Percentiles rank a stretch among this genome's conserved stretches.
These are phyloP conservation scores for Heliconius aoede DNA, from an alignment of 2,888 invertebrate species.

Conservation along the genomic window DNA sequence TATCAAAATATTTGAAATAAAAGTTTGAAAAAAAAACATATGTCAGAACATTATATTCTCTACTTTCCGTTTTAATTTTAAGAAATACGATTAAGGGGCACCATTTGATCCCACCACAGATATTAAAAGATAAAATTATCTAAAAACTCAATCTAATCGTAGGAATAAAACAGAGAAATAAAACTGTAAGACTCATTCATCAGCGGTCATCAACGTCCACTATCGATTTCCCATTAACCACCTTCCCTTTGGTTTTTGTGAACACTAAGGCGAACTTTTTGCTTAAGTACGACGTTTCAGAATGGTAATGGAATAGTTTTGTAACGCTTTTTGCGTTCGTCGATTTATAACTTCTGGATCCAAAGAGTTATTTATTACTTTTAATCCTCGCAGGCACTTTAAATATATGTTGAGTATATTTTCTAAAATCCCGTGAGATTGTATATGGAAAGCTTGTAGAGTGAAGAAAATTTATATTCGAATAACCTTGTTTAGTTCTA, in stretches of 20 bases:
- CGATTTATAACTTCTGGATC: conserved; percentile 5
- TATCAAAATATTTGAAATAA: too few species aligned
- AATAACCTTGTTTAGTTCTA: not conserved
- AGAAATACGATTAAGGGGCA: not conserved
- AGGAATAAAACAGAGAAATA: not conserved
- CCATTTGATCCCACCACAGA: not conserved
- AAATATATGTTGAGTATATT: not conserved
- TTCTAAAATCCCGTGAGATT: conserved; percentile 2
- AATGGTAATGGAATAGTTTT: conserved; percentile 34
- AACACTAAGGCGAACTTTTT: conserved; percentile 44
- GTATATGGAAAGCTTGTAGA: not conserved
- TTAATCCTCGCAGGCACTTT: conserved; percentile 8
- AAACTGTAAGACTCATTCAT: conserved; percentile 43
- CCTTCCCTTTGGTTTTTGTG: conserved; percentile 56
- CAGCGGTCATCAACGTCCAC: conserved; percentile 42
- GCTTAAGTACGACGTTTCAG: conserved; percentile 41
- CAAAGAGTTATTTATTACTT: conserved; percentile 18
- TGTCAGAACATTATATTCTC: not conserved
- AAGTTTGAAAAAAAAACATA: too few species aligned
- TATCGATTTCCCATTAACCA: conserved; percentile 75
- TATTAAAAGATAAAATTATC: not conserved
- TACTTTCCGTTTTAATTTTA: not conserved
- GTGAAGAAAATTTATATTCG: not conserved
- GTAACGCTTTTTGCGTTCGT: conserved; percentile 16
- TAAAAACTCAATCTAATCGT: not conserved